Conservation (phyloP, 37 sponge, comb jelly and placozoan species). For the Eunapius fragilis region DNA sequence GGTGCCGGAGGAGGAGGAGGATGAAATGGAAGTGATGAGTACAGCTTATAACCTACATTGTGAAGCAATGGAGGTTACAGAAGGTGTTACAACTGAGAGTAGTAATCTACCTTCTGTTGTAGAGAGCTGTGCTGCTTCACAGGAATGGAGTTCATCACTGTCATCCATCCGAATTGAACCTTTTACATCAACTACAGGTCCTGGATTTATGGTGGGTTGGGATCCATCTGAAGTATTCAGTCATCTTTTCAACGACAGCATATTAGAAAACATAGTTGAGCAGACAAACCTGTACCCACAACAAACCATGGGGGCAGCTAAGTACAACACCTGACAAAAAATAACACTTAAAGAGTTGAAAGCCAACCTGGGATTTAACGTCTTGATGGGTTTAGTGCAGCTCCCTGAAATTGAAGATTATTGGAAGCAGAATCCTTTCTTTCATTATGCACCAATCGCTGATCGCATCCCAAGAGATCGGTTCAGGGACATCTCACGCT, state of each 20-base stretch:
- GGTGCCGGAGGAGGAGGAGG: not conserved
- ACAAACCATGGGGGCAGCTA: no score
- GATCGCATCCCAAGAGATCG: constrained; percentile 21
- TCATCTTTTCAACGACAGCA: not conserved
- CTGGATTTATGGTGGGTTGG: not conserved
- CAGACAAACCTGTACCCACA: no score
- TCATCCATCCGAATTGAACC: not conserved
- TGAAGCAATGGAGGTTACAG: not conserved
- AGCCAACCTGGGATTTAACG: constrained; percentile 11
- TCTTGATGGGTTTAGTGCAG: constrained; percentile 41
- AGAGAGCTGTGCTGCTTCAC: not conserved
- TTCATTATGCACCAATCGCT: no score
- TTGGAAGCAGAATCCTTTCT: constrained; percentile 48
- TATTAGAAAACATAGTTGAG: no score
- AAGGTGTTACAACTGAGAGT: not conserved
- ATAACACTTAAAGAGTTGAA: no score
- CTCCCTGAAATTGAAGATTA: constrained; percentile 30
- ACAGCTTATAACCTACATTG: not conserved
- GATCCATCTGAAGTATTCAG: not conserved
- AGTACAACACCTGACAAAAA: no score
- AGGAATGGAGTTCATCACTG: not conserved
- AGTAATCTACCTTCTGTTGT: not conserved
- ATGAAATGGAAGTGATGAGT: not conserved
- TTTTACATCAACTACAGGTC: not conserved
- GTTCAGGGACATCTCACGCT: constrained; percentile 32